Percentiles rank a stretch among this genome's conserved stretches.
phyloP scores from a whole-genome alignment of 1,140 invertebrate genomes.

The Ptiloglossa arizonensis region DNA sequence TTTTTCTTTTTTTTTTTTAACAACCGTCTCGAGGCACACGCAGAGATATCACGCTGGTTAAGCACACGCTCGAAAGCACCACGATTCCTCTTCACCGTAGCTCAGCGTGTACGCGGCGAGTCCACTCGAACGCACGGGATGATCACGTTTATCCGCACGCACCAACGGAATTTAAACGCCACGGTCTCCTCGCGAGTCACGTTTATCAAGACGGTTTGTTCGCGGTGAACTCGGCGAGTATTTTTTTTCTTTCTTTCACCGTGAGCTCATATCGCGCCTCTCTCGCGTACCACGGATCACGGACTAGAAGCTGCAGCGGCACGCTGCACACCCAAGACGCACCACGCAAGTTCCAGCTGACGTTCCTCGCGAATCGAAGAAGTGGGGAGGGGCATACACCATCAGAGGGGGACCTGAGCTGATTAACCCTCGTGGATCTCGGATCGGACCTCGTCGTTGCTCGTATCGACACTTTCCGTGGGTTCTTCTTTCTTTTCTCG shows the following conservation, averaged over 20 bases:
- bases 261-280: conserved; percentile 3
- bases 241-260: background rate
- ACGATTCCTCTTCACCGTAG: too few species aligned
- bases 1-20: too few species aligned
- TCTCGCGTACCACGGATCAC: conserved; percentile 46
- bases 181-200: too few species aligned
- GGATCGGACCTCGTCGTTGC: conserved; percentile 1
- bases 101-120: conserved; percentile 1
- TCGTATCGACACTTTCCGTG: background rate
- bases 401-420: conserved; percentile 13
- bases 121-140: background rate
- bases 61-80: too few species aligned
- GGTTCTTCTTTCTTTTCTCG: too few species aligned
- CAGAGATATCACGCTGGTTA: too few species aligned
- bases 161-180: too few species aligned
- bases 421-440: conserved; percentile 20
- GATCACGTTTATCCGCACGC: conserved; percentile 2
- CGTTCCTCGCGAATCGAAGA: conserved; percentile 59
- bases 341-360: conserved; percentile 66
- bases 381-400: conserved; percentile 50
- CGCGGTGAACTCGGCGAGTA: background rate
- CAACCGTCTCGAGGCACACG: too few species aligned
- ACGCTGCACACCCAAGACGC: conserved; percentile 62
- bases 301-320: conserved; percentile 60
- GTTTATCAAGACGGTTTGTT: too few species aligned